A percentile compares a stretch with the other conserved stretches of the same genome.
Evolutionary conservation across 2,797 vertebrate species (phyloP).

Genomic region (Falco berigora): DNA sequence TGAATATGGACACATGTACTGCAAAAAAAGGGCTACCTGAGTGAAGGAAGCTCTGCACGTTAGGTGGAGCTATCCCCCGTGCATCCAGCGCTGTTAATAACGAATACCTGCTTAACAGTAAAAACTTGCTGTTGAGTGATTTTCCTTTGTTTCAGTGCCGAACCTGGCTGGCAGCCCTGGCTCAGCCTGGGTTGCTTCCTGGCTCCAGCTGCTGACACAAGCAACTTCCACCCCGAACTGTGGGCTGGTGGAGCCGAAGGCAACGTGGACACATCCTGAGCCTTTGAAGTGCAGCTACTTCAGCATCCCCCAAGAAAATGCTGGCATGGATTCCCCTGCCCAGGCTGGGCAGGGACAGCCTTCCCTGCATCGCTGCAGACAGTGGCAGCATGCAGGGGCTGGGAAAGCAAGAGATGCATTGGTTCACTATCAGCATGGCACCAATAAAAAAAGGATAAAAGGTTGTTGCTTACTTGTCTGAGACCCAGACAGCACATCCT

Average conservation of each 20-base stretch:
- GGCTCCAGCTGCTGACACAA: conserved; percentile 45
- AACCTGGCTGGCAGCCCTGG: not conserved
- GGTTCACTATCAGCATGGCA: not conserved
- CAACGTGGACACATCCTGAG: conserved; percentile 10
- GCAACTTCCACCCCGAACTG: not conserved
- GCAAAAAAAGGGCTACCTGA: too few species aligned
- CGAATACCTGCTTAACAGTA: too few species aligned
- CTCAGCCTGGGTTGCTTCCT: not conserved
- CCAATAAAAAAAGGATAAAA: not conserved
- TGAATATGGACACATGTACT: too few species aligned
- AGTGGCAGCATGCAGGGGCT: not conserved
- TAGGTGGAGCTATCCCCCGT: too few species aligned
- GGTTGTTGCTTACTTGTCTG: too few species aligned
- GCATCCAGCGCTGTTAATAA: too few species aligned
- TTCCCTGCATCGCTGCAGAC: not conserved
- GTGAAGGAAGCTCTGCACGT: too few species aligned
- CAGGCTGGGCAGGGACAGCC: not conserved
- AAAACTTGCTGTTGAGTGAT: too few species aligned
- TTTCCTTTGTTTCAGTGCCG: not conserved
- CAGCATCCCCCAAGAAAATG: not conserved
- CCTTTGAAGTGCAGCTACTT: conserved; percentile 54
- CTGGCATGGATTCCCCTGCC: not conserved
- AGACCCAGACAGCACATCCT: not conserved
- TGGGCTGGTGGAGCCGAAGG: conserved; percentile 40
- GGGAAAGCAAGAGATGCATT: not conserved